Evolutionary conservation across 2,113 vertebrate genomes (phyloP).

Genomic region (Puffinus mauretanicus): DNA sequence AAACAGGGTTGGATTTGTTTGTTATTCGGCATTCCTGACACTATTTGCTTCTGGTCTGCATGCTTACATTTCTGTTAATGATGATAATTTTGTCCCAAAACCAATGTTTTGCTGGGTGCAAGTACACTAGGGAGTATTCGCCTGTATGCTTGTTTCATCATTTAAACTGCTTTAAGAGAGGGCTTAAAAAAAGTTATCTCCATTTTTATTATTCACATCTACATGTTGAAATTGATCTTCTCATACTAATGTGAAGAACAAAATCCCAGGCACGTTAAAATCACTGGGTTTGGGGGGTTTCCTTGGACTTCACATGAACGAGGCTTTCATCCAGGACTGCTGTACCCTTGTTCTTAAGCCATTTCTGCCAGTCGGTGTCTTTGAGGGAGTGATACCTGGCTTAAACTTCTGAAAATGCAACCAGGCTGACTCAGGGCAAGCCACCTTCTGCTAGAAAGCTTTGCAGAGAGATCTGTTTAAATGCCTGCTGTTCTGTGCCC

Average conservation of each 20-base stretch:
- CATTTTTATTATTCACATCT: neutral
- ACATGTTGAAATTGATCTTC: neutral
- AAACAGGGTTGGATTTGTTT: neutral
- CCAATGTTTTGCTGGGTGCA: neutral
- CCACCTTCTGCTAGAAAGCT: neutral
- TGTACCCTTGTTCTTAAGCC: neutral
- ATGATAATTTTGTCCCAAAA: neutral
- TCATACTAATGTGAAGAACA: neutral
- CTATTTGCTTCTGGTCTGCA: neutral
- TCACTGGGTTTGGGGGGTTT: neutral
- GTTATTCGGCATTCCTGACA: neutral
- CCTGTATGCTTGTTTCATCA: neutral
- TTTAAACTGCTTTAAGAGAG: neutral
- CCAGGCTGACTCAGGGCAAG: neutral
- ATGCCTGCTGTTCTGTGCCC: neutral
- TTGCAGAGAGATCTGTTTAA: neutral
- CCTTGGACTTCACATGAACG: neutral
- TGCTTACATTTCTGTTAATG: accelerated
- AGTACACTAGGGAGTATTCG: accelerated
- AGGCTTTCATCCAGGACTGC: neutral
- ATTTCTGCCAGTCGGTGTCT: accelerated
- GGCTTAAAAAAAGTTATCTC: neutral
- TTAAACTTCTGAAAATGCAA: neutral
- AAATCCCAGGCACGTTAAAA: neutral
- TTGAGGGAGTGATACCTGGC: neutral